These are phyloP conservation scores for Macrosiphum euphorbiae DNA, from an alignment of 2,888 invertebrate species.

Conservation along the genomic window DNA sequence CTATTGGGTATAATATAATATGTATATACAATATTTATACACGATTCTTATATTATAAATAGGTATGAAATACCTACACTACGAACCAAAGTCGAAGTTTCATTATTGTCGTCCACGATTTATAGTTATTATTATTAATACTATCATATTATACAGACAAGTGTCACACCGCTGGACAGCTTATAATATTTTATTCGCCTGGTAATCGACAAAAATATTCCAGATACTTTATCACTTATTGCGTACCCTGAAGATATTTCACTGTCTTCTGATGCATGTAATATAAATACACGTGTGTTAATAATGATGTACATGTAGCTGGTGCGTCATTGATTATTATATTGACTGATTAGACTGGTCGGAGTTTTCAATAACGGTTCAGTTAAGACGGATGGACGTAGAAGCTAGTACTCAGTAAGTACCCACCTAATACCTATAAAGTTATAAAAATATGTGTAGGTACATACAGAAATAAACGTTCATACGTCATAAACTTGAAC, in stretches of 20 bases:
- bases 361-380: neutral
- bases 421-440: neutral
- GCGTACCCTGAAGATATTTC: neutral
- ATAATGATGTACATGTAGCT: neutral
- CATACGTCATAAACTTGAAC: neutral
- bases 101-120: neutral
- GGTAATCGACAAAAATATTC: neutral
- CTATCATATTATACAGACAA: neutral
- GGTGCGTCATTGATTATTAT: neutral
- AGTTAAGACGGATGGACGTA: neutral
- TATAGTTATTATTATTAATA: neutral
- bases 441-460: neutral
- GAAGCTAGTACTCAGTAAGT: too few relatives aligned
- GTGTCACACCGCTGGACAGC: neutral
- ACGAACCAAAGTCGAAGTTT: neutral
- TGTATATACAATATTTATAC: neutral
- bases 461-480: neutral
- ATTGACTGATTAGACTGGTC: neutral
- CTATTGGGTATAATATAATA: neutral
- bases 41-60: neutral
- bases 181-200: neutral
- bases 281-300: neutral
- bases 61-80: neutral
- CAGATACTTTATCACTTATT: neutral
- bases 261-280: neutral